These are phyloP conservation scores for Lampropteryx suffumata DNA, from an alignment of 2,888 invertebrate species.

Conservation along the genomic window DNA sequence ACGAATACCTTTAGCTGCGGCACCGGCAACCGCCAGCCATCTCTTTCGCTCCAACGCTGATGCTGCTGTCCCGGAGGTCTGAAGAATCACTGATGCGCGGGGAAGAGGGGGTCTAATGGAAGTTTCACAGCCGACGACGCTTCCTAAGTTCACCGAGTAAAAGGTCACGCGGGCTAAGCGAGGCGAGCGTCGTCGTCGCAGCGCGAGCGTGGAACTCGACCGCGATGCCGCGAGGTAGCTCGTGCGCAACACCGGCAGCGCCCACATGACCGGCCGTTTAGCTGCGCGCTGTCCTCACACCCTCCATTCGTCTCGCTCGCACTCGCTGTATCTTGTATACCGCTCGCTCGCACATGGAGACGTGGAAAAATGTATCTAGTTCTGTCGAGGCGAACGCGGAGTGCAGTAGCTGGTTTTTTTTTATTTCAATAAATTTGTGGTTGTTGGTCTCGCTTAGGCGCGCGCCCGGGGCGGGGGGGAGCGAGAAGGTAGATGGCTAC, in stretches of 20 bases:
- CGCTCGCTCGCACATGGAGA: constrained; percentile 63
- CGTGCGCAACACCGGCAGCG: constrained; percentile 82
- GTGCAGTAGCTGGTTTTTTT: constrained; percentile 79
- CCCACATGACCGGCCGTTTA: constrained; percentile 79
- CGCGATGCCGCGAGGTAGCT: constrained; percentile 77
- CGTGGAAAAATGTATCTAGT: constrained; percentile 83
- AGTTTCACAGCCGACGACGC: constrained; percentile 79
- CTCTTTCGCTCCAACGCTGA: constrained; percentile 72
- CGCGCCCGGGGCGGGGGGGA: constrained; percentile 74
- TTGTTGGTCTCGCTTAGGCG: constrained; percentile 79
- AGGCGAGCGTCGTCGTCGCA: constrained; percentile 76
- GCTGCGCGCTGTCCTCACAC: constrained; percentile 57
- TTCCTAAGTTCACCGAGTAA: constrained; percentile 82
- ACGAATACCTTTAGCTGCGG: constrained; percentile 79
- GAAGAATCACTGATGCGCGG: constrained; percentile 59
- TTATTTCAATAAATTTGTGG: constrained; percentile 82
- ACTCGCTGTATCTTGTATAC: constrained; percentile 28
- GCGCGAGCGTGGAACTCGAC: constrained; percentile 76
- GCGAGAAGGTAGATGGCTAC: constrained; percentile 75
- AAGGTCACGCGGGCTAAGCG: constrained; percentile 80
- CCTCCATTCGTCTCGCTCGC: constrained; percentile 56
- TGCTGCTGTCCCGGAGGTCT: constrained; percentile 62
- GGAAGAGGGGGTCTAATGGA: constrained; percentile 75
- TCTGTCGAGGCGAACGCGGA: constrained; percentile 79
- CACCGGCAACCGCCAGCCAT: constrained; percentile 68